Evolutionary conservation across 2,113 vertebrate genomes (phyloP), one percentile per base, ranked within the genome.

Genomic region (Platysteira castanea): DNA sequence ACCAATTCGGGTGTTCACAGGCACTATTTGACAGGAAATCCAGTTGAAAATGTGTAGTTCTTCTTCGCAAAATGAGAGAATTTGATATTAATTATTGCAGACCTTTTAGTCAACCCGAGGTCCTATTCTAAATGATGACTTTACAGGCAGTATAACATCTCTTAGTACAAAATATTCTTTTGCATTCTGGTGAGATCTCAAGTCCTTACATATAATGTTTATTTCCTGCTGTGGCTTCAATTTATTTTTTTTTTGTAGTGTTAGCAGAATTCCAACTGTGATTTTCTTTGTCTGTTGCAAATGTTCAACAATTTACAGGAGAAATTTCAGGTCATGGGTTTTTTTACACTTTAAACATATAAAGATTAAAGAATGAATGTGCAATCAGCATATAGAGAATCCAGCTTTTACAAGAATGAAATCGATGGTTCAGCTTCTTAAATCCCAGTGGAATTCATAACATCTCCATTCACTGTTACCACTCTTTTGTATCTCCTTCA

Each of bases 341-440:
- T 95, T 97, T 90, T 86, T 13, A 42, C 91, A 94, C 61, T 95
- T 97, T 93, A 96, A 96, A 93, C 70, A 70, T 96, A 79, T 57
- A 93, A 89, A 96, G 95, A 96, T 97, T 97, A 95, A 96, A 96
- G 86, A 97, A 96, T 96, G 84, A 97, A 94, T 92, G 82, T 91
- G 73, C 63, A 97, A 95, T 96, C 92, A 97, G 82, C 31, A 87
- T 91, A 91, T 24, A 93, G 49, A 95, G 84, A 98, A 97, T 91
- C 74, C 68, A 95, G 70, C 60, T 93, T 94, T 78, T 90, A 42
- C 54, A 73, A 73, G 84, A 96, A 96, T 87, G 21, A 96, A 96
- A 97, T 97, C 95, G 56, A 71, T 46, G 28, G 50, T 89, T 97
- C 76, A 84, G 59, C 78, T 96, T 96, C 90, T 92, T 81, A 97